These are phyloP conservation scores for Pedicia rivosa DNA, from an alignment of 2,888 invertebrate genomes.

Conservation along the genomic window DNA sequence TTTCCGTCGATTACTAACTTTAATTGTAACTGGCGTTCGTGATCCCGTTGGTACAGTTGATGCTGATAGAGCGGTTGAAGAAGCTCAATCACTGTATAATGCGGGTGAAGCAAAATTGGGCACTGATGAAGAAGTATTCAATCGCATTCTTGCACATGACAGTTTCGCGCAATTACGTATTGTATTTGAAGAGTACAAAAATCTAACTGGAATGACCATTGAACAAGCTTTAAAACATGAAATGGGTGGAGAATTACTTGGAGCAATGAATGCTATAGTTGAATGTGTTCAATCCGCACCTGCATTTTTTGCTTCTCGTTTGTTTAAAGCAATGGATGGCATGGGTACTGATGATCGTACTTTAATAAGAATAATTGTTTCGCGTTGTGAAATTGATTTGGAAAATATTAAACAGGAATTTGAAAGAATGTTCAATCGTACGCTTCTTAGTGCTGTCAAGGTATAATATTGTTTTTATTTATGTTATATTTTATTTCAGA, in stretches of 20 bases:
- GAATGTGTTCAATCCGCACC: conserved; percentile 50
- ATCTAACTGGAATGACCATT: conserved; percentile 52
- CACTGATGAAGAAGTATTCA: conserved; percentile 58
- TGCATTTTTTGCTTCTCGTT: conserved; percentile 50
- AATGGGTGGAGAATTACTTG: conserved; percentile 46
- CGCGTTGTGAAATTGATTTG: conserved; percentile 53
- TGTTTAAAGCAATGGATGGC: conserved; percentile 50
- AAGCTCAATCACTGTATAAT: conserved; percentile 50
- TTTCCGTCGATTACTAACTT: conserved; percentile 57
- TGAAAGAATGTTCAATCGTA: conserved; percentile 51
- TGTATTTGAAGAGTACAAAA: conserved; percentile 58
- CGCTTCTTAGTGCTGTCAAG: conserved; percentile 44
- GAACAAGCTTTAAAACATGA: conserved; percentile 55
- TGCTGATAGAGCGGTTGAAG: conserved; percentile 46
- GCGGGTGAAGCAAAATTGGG: conserved; percentile 57
- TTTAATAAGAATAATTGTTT: conserved; percentile 52
- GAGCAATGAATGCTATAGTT: conserved; percentile 58
- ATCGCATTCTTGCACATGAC: conserved; percentile 53
- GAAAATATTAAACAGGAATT: conserved; percentile 52
- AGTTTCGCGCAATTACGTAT: conserved; percentile 53
- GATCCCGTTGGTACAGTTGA: conserved; percentile 46
- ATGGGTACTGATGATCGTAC: conserved; percentile 55
- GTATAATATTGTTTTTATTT: conserved; percentile 27
- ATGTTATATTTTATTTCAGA: background rate
- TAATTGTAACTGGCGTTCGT: conserved; percentile 51